Base-by-base conservation (phyloP, 2,797 vertebrate genomes). In the Peromyscus attwateri region DNA sequence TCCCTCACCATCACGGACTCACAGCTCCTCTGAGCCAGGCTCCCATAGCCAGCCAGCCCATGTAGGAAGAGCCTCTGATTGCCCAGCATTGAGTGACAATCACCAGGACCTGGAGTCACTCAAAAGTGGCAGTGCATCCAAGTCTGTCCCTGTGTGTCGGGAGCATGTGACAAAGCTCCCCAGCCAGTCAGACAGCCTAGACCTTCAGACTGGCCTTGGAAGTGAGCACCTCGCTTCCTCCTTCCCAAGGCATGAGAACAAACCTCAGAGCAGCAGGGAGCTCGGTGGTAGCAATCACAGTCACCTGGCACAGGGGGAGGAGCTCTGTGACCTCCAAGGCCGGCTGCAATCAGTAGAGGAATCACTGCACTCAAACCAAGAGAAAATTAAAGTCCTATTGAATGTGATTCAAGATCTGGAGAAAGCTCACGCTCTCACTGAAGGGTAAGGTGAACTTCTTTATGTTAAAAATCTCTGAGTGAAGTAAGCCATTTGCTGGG, bases 361-460 rank as follows among this genome's bases (percentile, higher is more conserved):
- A 98, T 99, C 99, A 93, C 99, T 99, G 71, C 98, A 99, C 97
- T 99, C 99, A 11, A 99, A 99, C 96, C 99, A 99, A 98, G 99
- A 99, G 99, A 99, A 99, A 99, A 99, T 99, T 98, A 99, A 99
- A 98, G 99, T 99, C 98, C 99, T 99, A 97, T 98, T 99, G 98
- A 99, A 99, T 96, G 99, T 99, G 98, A 99, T 99, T 98, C 99
- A 99, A 99, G 99, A 99, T 98, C 98, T 99, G 99, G 99, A 99
- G 98, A 99, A 99, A 98, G 99, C 99, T 98, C 99, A 99, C 98
- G 99, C 99, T 91, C 98, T 99, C 98, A 99, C 99, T 52, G 99
- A 99, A 99, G 99, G 99, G 99, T 99, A 99, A 97, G 98, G 79
- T 91, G 93, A 70, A 88, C 96, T 98, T 97, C 60, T 87, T 71